Percentiles rank a stretch among this genome's conserved stretches.
phyloP scores from a whole-genome alignment of 2,113 vertebrate species.

The Spea multiplicata region DNA sequence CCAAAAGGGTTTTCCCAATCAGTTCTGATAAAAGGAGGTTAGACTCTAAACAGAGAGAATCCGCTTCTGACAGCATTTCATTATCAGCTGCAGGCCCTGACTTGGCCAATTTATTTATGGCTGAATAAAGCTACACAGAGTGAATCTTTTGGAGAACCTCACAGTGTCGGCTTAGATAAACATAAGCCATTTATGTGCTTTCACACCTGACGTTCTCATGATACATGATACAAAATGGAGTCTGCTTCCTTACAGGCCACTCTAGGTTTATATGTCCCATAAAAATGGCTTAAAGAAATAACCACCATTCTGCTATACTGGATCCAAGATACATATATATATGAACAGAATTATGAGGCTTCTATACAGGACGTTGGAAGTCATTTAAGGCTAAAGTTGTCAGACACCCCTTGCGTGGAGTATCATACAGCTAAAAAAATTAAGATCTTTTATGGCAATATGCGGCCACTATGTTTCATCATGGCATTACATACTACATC shows the following conservation, averaged over 20 bases:
- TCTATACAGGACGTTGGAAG: no score
- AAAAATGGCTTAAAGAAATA: background rate
- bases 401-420: no score
- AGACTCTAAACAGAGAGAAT: constrained; percentile 66
- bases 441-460: no score
- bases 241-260: constrained; percentile 69
- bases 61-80: constrained; percentile 71
- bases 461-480: no score
- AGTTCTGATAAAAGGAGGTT: constrained; percentile 84
- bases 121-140: constrained; percentile 73
- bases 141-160: constrained; percentile 82
- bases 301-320: no score
- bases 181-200: constrained; percentile 93
- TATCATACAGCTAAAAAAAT: no score
- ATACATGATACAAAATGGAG: constrained; percentile 96
- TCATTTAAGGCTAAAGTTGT: no score
- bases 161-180: constrained; percentile 94
- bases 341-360: no score
- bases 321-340: no score
- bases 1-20: constrained; percentile 88
- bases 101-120: constrained; percentile 93
- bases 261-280: background rate
- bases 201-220: constrained; percentile 89
- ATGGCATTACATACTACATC: no score
- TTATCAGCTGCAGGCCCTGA: constrained; percentile 80